phyloP scores from a whole-genome alignment of 1,140 invertebrate species.

The Drosophila virilis region DNA sequence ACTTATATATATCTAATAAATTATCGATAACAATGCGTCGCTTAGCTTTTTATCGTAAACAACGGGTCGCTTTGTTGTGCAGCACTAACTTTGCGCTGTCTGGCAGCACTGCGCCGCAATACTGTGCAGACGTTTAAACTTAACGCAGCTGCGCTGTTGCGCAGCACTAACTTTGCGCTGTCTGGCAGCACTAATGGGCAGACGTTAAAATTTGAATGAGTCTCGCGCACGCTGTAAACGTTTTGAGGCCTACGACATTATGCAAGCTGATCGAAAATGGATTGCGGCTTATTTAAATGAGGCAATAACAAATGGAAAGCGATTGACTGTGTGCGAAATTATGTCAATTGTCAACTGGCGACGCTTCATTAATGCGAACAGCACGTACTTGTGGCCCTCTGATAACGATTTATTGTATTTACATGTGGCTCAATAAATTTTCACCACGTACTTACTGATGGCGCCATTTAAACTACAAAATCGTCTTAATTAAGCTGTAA shows the following conservation, averaged over 20 bases:
- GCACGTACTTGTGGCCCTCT: constrained; percentile 59
- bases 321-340: constrained; percentile 51
- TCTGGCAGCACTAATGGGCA: constrained; percentile 16
- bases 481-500: constrained; percentile 57
- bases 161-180: not conserved
- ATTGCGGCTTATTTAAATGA: constrained; percentile 62
- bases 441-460: constrained; percentile 75
- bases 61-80: not conserved
- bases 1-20: constrained; percentile 1
- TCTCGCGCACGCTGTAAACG: constrained; percentile 5
- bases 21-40: constrained; percentile 4
- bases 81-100: not conserved
- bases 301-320: constrained; percentile 66
- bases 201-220: constrained; percentile 16
- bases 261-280: constrained; percentile 42
- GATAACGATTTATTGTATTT: constrained; percentile 55
- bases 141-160: not conserved
- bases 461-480: constrained; percentile 65
- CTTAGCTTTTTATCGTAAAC: not conserved
- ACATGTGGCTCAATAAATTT: constrained; percentile 64
- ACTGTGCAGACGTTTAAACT: constrained; percentile 8
- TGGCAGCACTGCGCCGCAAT: constrained; percentile 29
- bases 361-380: constrained; percentile 46
- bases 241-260: constrained; percentile 39
- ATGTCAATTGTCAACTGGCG: constrained; percentile 55